Conservation (phyloP, 2,888 invertebrate genomes). For the Calliphora vomitoria region DNA sequence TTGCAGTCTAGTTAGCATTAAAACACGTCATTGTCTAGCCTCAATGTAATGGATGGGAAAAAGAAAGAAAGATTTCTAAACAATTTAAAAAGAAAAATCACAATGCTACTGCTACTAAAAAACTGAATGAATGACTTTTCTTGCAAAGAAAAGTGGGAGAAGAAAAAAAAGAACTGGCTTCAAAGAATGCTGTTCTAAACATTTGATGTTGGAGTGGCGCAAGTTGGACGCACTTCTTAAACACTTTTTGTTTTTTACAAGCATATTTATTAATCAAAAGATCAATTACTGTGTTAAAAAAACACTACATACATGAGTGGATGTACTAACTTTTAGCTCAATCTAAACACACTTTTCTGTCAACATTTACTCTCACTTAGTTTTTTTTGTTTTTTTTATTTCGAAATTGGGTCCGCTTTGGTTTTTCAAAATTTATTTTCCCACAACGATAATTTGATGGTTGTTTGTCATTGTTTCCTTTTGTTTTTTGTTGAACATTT, state of each 20-base stretch:
- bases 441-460: constrained; percentile 63
- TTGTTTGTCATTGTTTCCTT: constrained; percentile 66
- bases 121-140: not conserved
- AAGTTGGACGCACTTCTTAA: constrained; percentile 58
- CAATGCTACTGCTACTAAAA: not conserved
- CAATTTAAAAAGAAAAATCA: constrained; percentile 9
- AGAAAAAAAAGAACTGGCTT: not conserved
- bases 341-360: constrained; percentile 58
- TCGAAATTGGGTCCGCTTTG: not conserved
- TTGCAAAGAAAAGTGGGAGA: not conserved
- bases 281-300: constrained; percentile 38
- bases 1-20: constrained; percentile 27
- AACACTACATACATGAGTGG: not conserved
- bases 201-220: constrained; percentile 39
- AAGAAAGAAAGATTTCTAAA: not conserved
- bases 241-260: constrained; percentile 26
- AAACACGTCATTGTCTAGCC: constrained; percentile 43
- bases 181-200: not conserved
- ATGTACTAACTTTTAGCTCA: constrained; percentile 42
- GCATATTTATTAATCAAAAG: constrained; percentile 42
- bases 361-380: constrained; percentile 47
- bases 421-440: constrained; percentile 31
- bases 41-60: not conserved
- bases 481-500: not conserved
- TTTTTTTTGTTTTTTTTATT: not conserved